Evolutionary conservation across 2,797 vertebrate genomes (phyloP).

Genomic region (Coregonus sp.): DNA sequence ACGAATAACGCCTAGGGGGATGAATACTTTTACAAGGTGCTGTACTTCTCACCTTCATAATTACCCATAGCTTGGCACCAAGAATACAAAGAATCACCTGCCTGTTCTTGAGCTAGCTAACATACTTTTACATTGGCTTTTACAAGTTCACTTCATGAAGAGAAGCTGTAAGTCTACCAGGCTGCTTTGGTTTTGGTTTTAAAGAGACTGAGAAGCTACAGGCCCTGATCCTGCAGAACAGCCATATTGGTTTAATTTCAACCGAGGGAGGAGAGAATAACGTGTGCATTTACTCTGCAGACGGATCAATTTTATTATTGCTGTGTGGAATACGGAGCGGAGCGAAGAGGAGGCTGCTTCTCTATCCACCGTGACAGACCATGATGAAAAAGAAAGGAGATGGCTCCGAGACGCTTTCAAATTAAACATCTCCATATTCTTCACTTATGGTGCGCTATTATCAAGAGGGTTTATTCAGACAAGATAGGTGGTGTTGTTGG

Average conservation of each 20-base stretch:
- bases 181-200: neutral
- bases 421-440: slow-evolving; percentile 22
- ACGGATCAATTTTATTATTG: slow-evolving; percentile 62
- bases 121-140: neutral
- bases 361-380: slow-evolving; percentile 15
- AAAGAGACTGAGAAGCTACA: slow-evolving; percentile 28
- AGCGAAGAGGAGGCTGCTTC: too few relatives aligned
- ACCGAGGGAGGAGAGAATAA: slow-evolving; percentile 55
- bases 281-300: slow-evolving; percentile 62
- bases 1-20: too few relatives aligned
- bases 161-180: neutral
- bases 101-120: slow-evolving; percentile 14
- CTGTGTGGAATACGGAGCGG: slow-evolving; percentile 35
- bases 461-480: neutral
- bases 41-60: neutral
- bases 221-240: slow-evolving; percentile 19
- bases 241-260: slow-evolving; percentile 59
- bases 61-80: neutral
- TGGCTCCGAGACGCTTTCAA: slow-evolving; percentile 11
- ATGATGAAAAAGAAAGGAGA: slow-evolving; percentile 30
- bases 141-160: slow-evolving; percentile 31
- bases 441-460: neutral
- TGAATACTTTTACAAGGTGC: too few relatives aligned
- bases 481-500: slow-evolving; percentile 24
- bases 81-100: slow-evolving; percentile 25